Percentiles rank a stretch among this genome's conserved stretches.
phyloP scores from a whole-genome alignment of 1,140 invertebrate species.

The Babylonia areolata region DNA sequence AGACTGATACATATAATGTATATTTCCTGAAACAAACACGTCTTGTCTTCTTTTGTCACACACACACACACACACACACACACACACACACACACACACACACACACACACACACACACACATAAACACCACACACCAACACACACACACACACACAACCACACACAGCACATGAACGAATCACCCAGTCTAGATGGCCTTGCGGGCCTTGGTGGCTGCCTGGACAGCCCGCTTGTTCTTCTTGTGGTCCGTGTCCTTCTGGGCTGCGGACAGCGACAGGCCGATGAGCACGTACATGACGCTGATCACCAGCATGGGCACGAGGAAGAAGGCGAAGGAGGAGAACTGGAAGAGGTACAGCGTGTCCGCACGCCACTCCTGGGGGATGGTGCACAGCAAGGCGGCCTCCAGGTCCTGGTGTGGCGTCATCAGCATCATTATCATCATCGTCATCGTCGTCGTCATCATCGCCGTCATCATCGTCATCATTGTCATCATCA shows the following conservation, averaged over 20 bases:
- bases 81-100: conserved; percentile 6
- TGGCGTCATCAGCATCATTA: too few species aligned
- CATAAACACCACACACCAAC: background rate
- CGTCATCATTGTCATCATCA: too few species aligned
- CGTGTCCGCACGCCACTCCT: conserved; percentile 48
- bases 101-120: conserved; percentile 7
- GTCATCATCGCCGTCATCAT: too few species aligned
- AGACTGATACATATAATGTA: background rate
- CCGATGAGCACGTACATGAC: conserved; percentile 73
- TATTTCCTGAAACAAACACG: background rate
- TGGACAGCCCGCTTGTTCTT: conserved; percentile 48
- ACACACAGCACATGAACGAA: background rate
- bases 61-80: conserved; percentile 4
- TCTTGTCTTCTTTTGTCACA: background rate
- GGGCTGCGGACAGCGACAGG: conserved; percentile 59
- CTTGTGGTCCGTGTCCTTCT: conserved; percentile 45
- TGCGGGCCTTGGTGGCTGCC: conserved; percentile 63
- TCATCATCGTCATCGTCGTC: too few species aligned
- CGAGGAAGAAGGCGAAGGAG: conserved; percentile 71
- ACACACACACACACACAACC: background rate
- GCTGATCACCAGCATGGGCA: conserved; percentile 73
- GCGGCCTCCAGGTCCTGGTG: conserved; percentile 31
- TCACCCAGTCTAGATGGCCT: conserved; percentile 73
- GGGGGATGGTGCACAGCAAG: conserved; percentile 57
- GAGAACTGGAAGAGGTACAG: conserved; percentile 66